Conservation (phyloP, 2,888 invertebrate species). For the Mimachlamys varia region DNA sequence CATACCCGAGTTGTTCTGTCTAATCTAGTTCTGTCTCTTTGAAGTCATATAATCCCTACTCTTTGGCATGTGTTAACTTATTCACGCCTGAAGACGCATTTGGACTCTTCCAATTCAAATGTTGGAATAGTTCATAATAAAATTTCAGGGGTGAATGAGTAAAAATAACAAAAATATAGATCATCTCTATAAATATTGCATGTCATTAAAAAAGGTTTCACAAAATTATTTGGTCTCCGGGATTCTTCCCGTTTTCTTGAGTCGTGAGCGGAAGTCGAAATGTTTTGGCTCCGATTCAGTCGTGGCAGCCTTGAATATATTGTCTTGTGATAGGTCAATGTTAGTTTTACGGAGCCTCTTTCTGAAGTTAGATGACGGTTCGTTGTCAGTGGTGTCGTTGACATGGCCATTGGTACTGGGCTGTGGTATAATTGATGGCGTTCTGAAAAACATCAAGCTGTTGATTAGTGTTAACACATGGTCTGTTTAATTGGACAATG, state of each 20-base stretch:
- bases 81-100: no score
- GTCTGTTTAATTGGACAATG: neutral
- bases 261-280: slow-evolving; percentile 48
- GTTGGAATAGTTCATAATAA: no score
- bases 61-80: neutral
- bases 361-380: slow-evolving; percentile 57
- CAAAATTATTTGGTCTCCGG: neutral
- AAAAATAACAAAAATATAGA: neutral
- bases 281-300: slow-evolving; percentile 39
- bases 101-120: no score
- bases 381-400: slow-evolving; percentile 37
- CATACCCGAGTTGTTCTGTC: no score
- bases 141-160: no score
- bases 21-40: no score
- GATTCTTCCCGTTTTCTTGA: slow-evolving; percentile 48
- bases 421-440: slow-evolving; percentile 44
- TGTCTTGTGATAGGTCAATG: slow-evolving; percentile 62
- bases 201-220: no score
- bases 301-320: slow-evolving; percentile 22
- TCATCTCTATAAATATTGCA: neutral
- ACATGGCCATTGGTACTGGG: slow-evolving; percentile 46
- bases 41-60: neutral
- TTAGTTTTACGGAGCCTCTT: slow-evolving; percentile 65
- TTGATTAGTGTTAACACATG: neutral
- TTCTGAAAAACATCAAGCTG: slow-evolving; percentile 36